phyloP scores from a whole-genome alignment of 2,113 vertebrate species.

The Montifringilla adamsi region DNA sequence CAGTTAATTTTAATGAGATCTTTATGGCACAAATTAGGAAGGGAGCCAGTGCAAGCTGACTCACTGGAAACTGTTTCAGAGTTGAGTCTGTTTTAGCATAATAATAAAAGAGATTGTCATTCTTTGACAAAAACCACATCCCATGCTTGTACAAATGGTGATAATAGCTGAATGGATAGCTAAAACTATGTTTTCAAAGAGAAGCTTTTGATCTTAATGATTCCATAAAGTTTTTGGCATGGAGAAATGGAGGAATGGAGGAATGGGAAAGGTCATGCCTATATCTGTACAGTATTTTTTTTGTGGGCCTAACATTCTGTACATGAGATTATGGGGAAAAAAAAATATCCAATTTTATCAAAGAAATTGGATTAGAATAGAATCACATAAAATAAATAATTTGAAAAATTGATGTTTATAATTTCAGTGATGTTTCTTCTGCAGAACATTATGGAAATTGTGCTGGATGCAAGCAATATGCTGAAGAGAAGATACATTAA shows the following conservation, averaged over 20 bases:
- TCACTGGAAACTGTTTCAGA: slow-evolving; percentile 2
- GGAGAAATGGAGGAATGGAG: not conserved
- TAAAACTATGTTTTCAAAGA: not conserved
- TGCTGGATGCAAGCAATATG: not conserved
- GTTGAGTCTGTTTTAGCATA: not conserved
- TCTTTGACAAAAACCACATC: not conserved
- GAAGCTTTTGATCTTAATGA: not conserved
- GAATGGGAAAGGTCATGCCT: not conserved
- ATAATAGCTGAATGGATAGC: not conserved
- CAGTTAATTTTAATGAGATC: not conserved
- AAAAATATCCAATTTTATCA: not conserved
- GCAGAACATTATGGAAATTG: not conserved
- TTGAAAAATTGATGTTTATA: not conserved
- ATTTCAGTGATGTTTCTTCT: not conserved
- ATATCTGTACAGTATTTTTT: not conserved
- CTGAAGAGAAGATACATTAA: not conserved
- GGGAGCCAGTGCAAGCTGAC: not conserved
- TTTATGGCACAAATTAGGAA: not conserved
- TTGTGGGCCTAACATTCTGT: not conserved
- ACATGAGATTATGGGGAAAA: not conserved
- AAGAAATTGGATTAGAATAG: not conserved
- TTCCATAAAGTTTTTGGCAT: not conserved
- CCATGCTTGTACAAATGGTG: not conserved
- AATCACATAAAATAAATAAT: not conserved
- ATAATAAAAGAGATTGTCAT: not conserved